These are phyloP conservation scores for Pterois miles DNA, from an alignment of 2,797 vertebrate genomes.

Conservation along the genomic window DNA sequence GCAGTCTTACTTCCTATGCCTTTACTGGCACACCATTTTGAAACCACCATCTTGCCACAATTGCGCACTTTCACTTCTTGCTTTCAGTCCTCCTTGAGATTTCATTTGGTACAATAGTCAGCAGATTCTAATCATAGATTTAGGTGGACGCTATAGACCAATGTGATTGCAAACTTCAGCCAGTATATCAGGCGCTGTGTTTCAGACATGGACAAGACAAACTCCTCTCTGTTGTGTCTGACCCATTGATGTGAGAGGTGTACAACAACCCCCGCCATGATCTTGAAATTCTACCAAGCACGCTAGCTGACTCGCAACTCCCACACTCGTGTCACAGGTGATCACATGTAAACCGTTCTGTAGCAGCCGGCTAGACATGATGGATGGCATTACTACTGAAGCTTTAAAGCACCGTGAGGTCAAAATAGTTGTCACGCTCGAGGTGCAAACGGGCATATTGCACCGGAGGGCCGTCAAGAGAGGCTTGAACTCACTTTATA, in stretches of 20 bases:
- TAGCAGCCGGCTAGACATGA: constrained; percentile 8
- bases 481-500: constrained; percentile 80
- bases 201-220: not conserved
- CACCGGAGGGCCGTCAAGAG: constrained; percentile 78
- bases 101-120: constrained; percentile 18
- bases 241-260: not conserved
- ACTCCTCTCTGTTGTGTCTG: not conserved
- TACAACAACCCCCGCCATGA: not conserved
- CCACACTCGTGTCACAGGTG: not conserved
- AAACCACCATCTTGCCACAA: constrained; percentile 49
- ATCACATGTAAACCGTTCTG: constrained; percentile 6
- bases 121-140: not conserved
- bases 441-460: constrained; percentile 57
- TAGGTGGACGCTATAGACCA: not conserved
- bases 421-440: constrained; percentile 61
- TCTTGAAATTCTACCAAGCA: not conserved
- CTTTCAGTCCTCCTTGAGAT: constrained; percentile 39
- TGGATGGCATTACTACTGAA: constrained; percentile 18
- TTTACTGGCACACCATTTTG: constrained; percentile 63
- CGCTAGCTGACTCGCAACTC: not conserved
- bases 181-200: not conserved
- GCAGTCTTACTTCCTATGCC: constrained; percentile 61
- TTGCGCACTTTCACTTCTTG: constrained; percentile 72
- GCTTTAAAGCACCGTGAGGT: constrained; percentile 45
- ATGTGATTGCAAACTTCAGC: not conserved